A percentile compares a stretch with the other conserved stretches of the same genome.
phyloP scores from a whole-genome alignment of 2,797 vertebrate genomes.

The Aphelocoma californica region DNA sequence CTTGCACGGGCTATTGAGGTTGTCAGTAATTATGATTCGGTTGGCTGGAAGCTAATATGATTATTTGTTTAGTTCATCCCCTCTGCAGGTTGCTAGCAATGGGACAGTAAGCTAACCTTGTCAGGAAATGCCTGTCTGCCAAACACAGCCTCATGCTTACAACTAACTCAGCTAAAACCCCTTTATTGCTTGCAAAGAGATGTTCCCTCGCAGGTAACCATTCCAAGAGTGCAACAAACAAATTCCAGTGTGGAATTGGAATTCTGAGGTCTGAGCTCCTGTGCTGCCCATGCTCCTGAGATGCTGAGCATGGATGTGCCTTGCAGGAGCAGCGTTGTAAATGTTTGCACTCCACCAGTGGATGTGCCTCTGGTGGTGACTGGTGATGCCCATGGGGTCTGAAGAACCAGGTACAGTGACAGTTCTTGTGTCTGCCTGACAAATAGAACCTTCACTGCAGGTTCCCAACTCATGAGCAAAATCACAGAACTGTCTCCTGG shows the following conservation, averaged over 20 bases:
- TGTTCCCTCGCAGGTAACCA: background rate
- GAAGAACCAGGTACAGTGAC: background rate
- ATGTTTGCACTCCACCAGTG: background rate
- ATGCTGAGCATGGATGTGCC: background rate
- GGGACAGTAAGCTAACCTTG: conserved; percentile 45
- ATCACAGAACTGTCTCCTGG: background rate
- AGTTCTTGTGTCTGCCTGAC: background rate
- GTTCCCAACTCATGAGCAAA: background rate
- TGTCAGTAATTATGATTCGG: conserved; percentile 55
- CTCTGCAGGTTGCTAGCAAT: conserved; percentile 34
- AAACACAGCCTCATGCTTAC: background rate
- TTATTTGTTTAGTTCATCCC: conserved; percentile 62
- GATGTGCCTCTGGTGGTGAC: background rate
- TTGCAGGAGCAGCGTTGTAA: background rate
- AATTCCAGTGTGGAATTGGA: background rate
- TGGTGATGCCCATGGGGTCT: background rate
- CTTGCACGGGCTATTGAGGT: background rate
- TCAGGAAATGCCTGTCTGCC: background rate
- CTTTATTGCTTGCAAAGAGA: background rate
- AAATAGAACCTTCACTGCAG: rapidly evolving
- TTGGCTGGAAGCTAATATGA: conserved; percentile 53
- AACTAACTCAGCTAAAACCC: background rate
- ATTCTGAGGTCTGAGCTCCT: background rate
- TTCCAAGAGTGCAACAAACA: background rate
- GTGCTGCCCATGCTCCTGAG: background rate